These are phyloP conservation scores for Acholoe squamosa DNA, from an alignment of 2,888 invertebrate species.

Conservation along the genomic window DNA sequence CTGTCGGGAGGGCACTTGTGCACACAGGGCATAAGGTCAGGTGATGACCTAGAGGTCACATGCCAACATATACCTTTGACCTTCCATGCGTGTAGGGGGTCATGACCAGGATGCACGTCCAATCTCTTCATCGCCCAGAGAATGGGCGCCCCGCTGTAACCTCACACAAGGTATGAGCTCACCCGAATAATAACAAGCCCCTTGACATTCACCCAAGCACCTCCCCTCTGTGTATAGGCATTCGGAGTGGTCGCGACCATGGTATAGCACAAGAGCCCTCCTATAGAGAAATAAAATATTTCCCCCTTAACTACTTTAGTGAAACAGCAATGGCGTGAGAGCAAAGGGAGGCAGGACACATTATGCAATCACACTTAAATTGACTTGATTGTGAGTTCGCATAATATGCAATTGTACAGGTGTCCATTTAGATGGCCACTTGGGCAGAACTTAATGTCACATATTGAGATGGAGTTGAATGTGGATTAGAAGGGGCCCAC, in stretches of 20 bases:
- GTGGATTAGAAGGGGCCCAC: not conserved
- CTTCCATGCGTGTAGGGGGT: constrained; percentile 12
- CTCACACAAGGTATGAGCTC: constrained; percentile 18
- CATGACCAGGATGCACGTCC: constrained; percentile 2
- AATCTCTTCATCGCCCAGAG: not conserved
- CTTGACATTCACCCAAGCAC: not conserved
- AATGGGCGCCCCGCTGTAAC: not conserved
- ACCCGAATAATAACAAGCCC: constrained; percentile 40
- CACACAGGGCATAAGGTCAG: not conserved
- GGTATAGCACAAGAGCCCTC: too few relatives aligned
- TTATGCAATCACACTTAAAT: constrained; percentile 27
- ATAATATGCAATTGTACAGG: not conserved
- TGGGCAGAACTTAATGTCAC: not conserved
- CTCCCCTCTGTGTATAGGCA: not conserved
- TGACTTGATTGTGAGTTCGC: not conserved
- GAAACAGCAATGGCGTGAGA: not conserved
- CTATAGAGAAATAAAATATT: too few relatives aligned
- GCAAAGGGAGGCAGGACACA: not conserved
- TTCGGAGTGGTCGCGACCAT: too few relatives aligned
- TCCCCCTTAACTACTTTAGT: not conserved
- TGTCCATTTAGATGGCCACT: constrained; percentile 26
- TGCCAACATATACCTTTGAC: not conserved
- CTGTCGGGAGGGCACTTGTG: constrained; percentile 1
- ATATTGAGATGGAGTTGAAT: not conserved
- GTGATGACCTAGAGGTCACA: constrained; percentile 20